A percentile compares a stretch with the other conserved stretches of the same genome.
These are phyloP conservation scores for Anniella stebbinsi DNA, from an alignment of 2,797 vertebrate species.

Conservation along the genomic window DNA sequence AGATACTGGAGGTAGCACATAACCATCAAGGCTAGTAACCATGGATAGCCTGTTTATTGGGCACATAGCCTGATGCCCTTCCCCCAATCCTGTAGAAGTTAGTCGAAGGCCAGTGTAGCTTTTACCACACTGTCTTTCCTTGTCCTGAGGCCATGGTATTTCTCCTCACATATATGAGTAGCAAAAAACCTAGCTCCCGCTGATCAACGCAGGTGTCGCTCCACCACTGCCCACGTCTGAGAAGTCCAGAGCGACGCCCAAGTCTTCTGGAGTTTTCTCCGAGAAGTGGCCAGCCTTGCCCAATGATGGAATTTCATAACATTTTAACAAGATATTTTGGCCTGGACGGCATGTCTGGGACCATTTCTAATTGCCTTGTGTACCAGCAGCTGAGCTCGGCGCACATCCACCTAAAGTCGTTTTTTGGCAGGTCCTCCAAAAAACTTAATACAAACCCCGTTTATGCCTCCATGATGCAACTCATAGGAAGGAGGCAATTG, in stretches of 20 bases:
- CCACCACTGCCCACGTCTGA: not conserved
- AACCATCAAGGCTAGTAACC: too few species aligned
- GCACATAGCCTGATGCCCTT: too few species aligned
- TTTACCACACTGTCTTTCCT: not conserved
- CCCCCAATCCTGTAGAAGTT: not conserved
- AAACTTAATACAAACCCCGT: not conserved
- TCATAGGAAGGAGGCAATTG: not conserved
- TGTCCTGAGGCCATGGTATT: not conserved
- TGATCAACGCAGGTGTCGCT: too few species aligned
- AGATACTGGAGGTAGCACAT: too few species aligned
- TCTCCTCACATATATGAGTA: not conserved
- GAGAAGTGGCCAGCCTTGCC: not conserved
- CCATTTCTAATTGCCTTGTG: conserved; percentile 18
- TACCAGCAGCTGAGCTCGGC: not conserved
- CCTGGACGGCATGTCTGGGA: not conserved
- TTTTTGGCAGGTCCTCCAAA: not conserved
- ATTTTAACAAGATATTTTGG: conserved; percentile 1
- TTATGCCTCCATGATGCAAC: not conserved
- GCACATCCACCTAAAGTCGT: not conserved
- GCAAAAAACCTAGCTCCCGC: not conserved
- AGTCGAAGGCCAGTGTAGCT: not conserved
- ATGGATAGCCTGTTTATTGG: too few species aligned
- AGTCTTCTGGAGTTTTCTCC: not conserved
- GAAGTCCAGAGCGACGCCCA: not conserved
- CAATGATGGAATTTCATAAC: not conserved